These are phyloP conservation scores for Wasmannia auropunctata DNA, from an alignment of 1,140 invertebrate species.

Conservation along the genomic window DNA sequence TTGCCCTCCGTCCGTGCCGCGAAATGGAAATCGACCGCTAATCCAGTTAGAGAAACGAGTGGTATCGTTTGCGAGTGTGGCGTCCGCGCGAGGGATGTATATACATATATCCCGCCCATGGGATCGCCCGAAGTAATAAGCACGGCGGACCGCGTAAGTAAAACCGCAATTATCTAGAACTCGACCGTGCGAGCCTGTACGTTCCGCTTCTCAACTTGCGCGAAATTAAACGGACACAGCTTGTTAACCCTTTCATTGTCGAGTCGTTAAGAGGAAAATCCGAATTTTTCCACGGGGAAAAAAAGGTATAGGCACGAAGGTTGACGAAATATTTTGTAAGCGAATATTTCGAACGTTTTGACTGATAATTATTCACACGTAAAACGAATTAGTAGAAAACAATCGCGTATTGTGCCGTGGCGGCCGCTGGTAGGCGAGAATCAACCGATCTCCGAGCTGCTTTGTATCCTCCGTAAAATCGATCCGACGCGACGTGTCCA, in stretches of 20 bases:
- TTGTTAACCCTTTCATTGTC: slow-evolving; percentile 21
- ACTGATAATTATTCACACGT: background rate
- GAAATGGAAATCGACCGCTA: slow-evolving; percentile 64
- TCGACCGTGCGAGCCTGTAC: slow-evolving; percentile 22
- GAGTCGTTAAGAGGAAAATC: background rate
- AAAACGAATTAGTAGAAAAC: background rate
- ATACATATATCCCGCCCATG: background rate
- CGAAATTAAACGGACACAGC: slow-evolving; percentile 36
- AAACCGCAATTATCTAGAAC: slow-evolving; percentile 53
- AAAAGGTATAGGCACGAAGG: too few species aligned
- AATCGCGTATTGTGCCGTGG: background rate
- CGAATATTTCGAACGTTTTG: background rate
- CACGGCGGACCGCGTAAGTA: slow-evolving; percentile 47
- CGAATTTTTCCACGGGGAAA: background rate
- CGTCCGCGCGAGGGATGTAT: slow-evolving; percentile 32
- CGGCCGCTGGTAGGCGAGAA: background rate
- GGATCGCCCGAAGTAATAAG: slow-evolving; percentile 41
- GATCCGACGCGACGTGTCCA: slow-evolving; percentile 77
- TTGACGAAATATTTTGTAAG: background rate
- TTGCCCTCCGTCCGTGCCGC: slow-evolving; percentile 45
- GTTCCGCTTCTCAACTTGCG: slow-evolving; percentile 57
- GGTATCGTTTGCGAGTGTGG: slow-evolving; percentile 24
- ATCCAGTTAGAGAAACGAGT: slow-evolving; percentile 59
- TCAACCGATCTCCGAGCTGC: background rate
- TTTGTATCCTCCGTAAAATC: background rate